A percentile compares a stretch with the other conserved stretches of the same genome.
Conservation (phyloP, 2,888 invertebrate genomes). For the Mesoligia furuncula region DNA sequence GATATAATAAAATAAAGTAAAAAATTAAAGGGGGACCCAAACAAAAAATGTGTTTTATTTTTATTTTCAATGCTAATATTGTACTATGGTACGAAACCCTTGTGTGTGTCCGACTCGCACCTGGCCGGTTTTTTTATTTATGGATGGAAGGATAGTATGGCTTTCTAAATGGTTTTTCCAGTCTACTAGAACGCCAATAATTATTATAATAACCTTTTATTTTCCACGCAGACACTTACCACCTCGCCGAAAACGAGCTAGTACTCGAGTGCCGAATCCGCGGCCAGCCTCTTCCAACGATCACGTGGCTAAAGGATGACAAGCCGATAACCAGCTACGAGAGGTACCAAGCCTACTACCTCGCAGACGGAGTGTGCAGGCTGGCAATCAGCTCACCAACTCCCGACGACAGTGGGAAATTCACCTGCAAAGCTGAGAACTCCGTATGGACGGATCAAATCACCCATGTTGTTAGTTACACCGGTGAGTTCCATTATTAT, state of each 20-base stretch:
- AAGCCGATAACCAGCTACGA: slow-evolving; percentile 88
- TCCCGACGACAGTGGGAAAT: slow-evolving; percentile 93
- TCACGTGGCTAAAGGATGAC: slow-evolving; percentile 95
- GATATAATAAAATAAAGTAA: too few relatives aligned
- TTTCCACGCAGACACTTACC: slow-evolving; percentile 92
- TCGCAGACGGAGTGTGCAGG: slow-evolving; percentile 94
- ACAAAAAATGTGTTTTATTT: neutral
- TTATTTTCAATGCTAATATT: neutral
- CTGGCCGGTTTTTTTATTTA: neutral
- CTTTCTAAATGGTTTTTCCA: neutral
- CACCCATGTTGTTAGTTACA: slow-evolving; percentile 93
- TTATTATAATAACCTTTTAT: neutral
- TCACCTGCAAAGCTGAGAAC: slow-evolving; percentile 94
- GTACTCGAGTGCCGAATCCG: slow-evolving; percentile 95
- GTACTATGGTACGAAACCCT: neutral
- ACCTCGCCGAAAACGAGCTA: slow-evolving; percentile 93
- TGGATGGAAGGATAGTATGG: neutral
- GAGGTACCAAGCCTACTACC: slow-evolving; percentile 92
- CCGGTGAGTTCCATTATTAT: slow-evolving; percentile 84
- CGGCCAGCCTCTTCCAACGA: slow-evolving; percentile 93
- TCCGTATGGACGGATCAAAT: slow-evolving; percentile 94
- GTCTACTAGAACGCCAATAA: neutral
- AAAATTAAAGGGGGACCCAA: too few relatives aligned
- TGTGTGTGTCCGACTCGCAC: neutral
- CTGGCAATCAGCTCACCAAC: slow-evolving; percentile 92